Evolutionary conservation across 2,113 vertebrate genomes (phyloP), one percentile per base, ranked within the genome.

Genomic region (Nansenia antarctica): DNA sequence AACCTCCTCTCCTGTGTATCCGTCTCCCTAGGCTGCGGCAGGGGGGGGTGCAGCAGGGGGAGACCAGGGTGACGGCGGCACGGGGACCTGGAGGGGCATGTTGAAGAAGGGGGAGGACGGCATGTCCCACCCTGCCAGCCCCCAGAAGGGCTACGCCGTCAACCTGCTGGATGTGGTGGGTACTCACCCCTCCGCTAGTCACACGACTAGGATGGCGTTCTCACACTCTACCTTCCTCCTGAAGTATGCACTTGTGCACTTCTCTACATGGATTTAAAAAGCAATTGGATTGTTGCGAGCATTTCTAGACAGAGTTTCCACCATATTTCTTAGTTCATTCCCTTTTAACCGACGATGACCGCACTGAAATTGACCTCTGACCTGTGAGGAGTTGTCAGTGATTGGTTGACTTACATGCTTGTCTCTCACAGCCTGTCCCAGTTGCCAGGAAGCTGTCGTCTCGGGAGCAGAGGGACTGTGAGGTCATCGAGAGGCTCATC

Each of bases 401-500:
- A 22, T 15, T 69, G 72, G 20, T 57, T 15, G 1, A 62, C 67
- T 30, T 67, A 15, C 34, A 61, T 3, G 3, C 4, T 62, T 39
- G 29, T 78, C 7, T 14, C 65, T 54, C n/a, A 1, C 83, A 99
- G 97, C 98, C 97, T 65, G 98, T 99, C 79, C 96, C 98, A 24
- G 96, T 99, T 70, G 93, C 96, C 83, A 94, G 98, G 80, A 99
- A 96, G 83, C 91, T 99, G 42, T 98, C 98, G 32, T 94, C 96
- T 65, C 93, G 97, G 24, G 98, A 99, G 75, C 97, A 99, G 80
- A 90, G 98, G 78, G 98, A 99, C 76, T 99, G 98, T 70, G 98
- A 99, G 85, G 96, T 99, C 82, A 99, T 99, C 11, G 97, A 99
- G 85, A 92, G 96, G 80, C 95, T 99, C 71, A 99, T 99, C 80